Conservation (phyloP, 2,113 vertebrate genomes). For the Platysternon megacephalum region DNA sequence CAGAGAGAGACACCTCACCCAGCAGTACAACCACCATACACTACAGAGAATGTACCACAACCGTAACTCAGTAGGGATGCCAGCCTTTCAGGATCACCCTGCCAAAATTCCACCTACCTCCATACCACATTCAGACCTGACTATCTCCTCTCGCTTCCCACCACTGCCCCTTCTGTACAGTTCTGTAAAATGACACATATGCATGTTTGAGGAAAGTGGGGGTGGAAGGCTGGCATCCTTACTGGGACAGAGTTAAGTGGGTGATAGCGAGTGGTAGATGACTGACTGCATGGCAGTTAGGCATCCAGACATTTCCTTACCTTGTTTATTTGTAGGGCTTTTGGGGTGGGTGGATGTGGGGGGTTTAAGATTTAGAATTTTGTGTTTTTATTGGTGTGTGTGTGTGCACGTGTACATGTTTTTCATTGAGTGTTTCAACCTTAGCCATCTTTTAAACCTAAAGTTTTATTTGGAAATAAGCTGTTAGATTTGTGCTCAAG, state of each 20-base stretch:
- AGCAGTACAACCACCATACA: not conserved
- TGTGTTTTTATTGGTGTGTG: not conserved
- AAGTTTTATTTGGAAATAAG: not conserved
- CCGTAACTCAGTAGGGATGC: not conserved
- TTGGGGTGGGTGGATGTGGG: not conserved
- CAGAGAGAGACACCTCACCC: not conserved
- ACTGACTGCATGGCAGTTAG: not conserved
- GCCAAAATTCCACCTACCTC: not conserved
- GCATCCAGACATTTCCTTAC: no score
- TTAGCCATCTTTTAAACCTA: not conserved
- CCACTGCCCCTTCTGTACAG: no score
- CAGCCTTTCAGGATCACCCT: not conserved
- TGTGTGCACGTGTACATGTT: not conserved
- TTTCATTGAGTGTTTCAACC: not conserved
- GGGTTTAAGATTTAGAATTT: not conserved
- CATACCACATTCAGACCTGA: not conserved
- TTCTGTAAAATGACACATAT: not conserved
- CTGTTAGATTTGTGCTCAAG: not conserved
- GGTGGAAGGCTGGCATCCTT: not conserved
- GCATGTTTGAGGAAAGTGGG: rapidly evolving
- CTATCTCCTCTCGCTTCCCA: not conserved
- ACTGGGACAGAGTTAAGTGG: not conserved
- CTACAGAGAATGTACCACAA: not conserved
- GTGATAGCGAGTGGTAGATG: not conserved
- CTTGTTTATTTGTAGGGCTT: not conserved